Percentiles rank a stretch among this genome's conserved stretches.
These are phyloP conservation scores for Drosophila nigromelanica DNA, from an alignment of 1,140 invertebrate species.

Conservation along the genomic window DNA sequence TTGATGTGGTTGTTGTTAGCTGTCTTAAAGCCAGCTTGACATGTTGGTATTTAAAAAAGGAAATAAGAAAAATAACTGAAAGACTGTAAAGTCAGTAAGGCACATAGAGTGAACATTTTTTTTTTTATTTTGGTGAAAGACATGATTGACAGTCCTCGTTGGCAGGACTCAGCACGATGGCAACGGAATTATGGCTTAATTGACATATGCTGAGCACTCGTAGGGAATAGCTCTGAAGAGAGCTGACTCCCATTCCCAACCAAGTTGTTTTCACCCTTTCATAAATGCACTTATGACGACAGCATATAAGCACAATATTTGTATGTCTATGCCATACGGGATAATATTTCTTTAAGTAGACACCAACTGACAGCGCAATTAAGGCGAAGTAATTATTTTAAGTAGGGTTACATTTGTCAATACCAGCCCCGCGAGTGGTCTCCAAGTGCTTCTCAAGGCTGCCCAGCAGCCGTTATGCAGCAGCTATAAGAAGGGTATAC, in stretches of 20 bases:
- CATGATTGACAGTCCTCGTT: conserved; percentile 72
- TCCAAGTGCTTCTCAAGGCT: conserved; percentile 25
- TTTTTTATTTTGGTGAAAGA: conserved; percentile 47
- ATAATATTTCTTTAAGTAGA: conserved; percentile 81
- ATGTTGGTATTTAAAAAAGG: conserved; percentile 28
- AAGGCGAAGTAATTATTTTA: conserved; percentile 81
- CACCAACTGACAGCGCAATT: conserved; percentile 81
- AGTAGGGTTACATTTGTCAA: conserved; percentile 80
- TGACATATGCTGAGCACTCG: conserved; percentile 72
- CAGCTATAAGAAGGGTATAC: background rate
- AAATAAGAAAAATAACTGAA: conserved; percentile 1
- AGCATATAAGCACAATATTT: conserved; percentile 51
- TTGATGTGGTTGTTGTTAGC: conserved; percentile 55
- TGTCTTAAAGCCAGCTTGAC: conserved; percentile 69
- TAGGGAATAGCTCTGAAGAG: conserved; percentile 29
- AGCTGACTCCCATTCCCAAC: background rate
- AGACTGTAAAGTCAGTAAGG: conserved; percentile 71
- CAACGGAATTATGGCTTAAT: conserved; percentile 78
- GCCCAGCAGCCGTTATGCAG: conserved; percentile 2
- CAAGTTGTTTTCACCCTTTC: conserved; percentile 49
- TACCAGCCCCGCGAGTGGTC: conserved; percentile 36
- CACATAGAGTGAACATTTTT: conserved; percentile 24
- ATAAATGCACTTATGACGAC: conserved; percentile 36
- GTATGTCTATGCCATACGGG: conserved; percentile 61
- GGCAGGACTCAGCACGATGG: conserved; percentile 66